Evolutionary conservation across 2,113 vertebrate genomes (phyloP).

Genomic region (Chitala chitala): DNA sequence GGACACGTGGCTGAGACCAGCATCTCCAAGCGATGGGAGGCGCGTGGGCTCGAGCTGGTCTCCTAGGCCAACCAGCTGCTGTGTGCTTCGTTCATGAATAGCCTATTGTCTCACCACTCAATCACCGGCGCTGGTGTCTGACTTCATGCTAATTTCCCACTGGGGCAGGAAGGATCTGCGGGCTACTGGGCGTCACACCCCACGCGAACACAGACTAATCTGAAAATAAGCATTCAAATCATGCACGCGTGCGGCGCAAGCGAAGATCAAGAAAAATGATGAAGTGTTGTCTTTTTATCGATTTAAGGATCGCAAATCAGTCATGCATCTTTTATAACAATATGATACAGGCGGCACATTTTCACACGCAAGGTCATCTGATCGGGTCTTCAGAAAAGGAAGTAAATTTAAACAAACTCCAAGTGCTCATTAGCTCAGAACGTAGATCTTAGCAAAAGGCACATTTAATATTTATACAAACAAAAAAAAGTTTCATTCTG

Average conservation of each 20-base stretch:
- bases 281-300: neutral
- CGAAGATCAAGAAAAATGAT: neutral
- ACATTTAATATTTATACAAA: constrained; percentile 18
- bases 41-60: constrained; percentile 34
- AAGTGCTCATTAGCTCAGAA: constrained; percentile 21
- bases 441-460: neutral
- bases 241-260: neutral
- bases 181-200: neutral
- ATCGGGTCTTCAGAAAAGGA: neutral
- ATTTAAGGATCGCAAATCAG: neutral
- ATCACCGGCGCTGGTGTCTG: constrained; percentile 58
- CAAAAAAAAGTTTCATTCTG: neutral
- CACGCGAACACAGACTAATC: constrained; percentile 13
- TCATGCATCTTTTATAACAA: neutral
- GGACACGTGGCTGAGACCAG: too few species aligned
- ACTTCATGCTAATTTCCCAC: constrained; percentile 58
- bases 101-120: constrained; percentile 29
- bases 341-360: neutral
- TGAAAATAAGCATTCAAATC: constrained; percentile 2
- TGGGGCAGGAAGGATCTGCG: constrained; percentile 25
- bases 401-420: neutral
- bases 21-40: too few species aligned
- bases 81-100: constrained; percentile 55
- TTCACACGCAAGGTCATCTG: neutral
- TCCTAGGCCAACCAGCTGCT: constrained; percentile 44